These are phyloP conservation scores for Macrotrachela quadricornifera DNA, from an alignment of 1,140 invertebrate genomes.

Conservation along the genomic window DNA sequence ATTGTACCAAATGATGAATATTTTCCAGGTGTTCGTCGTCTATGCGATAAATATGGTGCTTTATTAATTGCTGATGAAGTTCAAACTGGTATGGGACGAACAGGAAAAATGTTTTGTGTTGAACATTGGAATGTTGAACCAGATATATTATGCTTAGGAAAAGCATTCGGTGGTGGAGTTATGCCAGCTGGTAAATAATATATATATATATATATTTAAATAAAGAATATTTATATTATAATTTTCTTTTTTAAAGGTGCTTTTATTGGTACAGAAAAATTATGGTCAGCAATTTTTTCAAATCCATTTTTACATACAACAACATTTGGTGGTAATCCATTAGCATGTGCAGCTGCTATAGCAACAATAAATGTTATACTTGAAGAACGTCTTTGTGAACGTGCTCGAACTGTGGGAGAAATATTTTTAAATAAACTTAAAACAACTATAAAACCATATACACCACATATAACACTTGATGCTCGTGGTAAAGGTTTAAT, in stretches of 20 bases:
- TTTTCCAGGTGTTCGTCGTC: conserved; percentile 54
- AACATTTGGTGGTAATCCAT: conserved; percentile 91
- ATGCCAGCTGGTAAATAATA: conserved; percentile 41
- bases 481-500: conserved; percentile 79
- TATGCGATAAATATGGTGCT: conserved; percentile 80
- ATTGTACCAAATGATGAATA: conserved; percentile 73
- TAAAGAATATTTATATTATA: too few species aligned
- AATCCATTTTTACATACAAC: conserved; percentile 87
- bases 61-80: conserved; percentile 94
- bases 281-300: conserved; percentile 57
- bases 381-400: conserved; percentile 72
- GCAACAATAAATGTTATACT: conserved; percentile 42
- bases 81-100: conserved; percentile 70
- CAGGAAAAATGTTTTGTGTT: conserved; percentile 41
- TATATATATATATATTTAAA: too few species aligned
- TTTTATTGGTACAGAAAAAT: conserved; percentile 54
- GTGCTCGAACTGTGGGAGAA: conserved; percentile 55
- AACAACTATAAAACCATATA: conserved; percentile 29
- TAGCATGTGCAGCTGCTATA: conserved; percentile 58
- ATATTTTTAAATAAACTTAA: conserved; percentile 51
- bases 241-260: conserved; percentile 42
- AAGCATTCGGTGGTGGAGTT: conserved; percentile 86
- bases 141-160: conserved; percentile 80
- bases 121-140: conserved; percentile 78
- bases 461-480: conserved; percentile 46